Percentiles rank a stretch among this genome's conserved stretches.
Evolutionary conservation across 1,140 invertebrate species (phyloP).

Genomic region (Diachasmimorpha longicaudata): DNA sequence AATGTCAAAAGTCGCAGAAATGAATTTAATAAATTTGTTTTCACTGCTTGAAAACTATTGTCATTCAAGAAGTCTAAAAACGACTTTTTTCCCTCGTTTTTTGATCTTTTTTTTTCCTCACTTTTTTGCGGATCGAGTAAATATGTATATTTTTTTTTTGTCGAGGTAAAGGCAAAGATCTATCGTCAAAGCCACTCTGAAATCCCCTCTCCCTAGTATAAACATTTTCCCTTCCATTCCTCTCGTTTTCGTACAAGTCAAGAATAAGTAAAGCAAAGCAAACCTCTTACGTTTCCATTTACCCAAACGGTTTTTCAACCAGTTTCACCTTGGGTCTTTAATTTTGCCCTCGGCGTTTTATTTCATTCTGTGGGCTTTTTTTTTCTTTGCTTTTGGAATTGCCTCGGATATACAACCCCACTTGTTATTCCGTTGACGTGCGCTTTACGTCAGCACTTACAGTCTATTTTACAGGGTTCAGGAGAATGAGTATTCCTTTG

Average conservation of each 20-base stretch:
- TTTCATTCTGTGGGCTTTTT: neutral
- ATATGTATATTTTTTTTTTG: too few species aligned
- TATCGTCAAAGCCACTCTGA: neutral
- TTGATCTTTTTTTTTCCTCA: too few species aligned
- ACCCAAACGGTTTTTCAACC: slow-evolving; percentile 17
- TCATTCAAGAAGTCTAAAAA: too few species aligned
- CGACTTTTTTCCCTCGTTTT: too few species aligned
- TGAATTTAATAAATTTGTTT: too few species aligned
- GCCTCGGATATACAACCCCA: neutral
- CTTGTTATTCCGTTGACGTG: slow-evolving; percentile 24
- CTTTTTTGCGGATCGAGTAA: too few species aligned
- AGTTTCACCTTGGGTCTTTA: slow-evolving; percentile 7
- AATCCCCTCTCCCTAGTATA: neutral
- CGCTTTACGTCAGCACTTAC: neutral
- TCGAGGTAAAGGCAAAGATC: neutral
- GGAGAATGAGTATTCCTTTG: neutral
- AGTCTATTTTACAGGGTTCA: neutral
- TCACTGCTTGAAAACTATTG: too few species aligned
- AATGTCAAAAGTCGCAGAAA: neutral
- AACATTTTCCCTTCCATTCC: neutral
- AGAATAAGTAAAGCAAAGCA: slow-evolving; percentile 29
- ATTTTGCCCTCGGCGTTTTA: neutral
- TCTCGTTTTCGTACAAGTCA: neutral
- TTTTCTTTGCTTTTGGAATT: neutral
- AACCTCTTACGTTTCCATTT: slow-evolving; percentile 25